These are phyloP conservation scores for Malurus splendens DNA, from an alignment of 2,797 vertebrate genomes.

Conservation along the genomic window DNA sequence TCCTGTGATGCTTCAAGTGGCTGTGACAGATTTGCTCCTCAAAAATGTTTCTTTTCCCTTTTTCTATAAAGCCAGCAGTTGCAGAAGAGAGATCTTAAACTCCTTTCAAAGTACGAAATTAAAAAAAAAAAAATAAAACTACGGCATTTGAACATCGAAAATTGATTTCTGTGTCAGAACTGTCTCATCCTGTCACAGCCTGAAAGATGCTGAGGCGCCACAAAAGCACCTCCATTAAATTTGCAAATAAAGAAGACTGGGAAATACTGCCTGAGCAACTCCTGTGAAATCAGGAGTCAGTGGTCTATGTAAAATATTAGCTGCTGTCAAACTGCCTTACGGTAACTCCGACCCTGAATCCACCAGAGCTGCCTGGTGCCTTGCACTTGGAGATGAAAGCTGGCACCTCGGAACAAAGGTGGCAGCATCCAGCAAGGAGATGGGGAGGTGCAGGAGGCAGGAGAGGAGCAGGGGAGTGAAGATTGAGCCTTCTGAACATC, in stretches of 20 bases:
- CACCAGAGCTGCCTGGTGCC: not conserved
- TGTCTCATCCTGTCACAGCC: not conserved
- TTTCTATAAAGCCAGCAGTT: not conserved
- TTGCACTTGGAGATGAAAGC: constrained; percentile 5
- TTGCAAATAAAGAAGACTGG: not conserved
- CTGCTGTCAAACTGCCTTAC: constrained; percentile 18
- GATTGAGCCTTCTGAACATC: constrained; percentile 16
- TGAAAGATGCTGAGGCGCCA: not conserved
- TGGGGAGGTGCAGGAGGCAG: not conserved
- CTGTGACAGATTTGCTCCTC: not conserved
- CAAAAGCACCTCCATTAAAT: constrained; percentile 7
- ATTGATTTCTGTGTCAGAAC: not conserved
- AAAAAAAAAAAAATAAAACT: not conserved
- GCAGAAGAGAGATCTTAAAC: not conserved
- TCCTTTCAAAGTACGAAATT: not conserved
- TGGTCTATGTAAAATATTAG: constrained; percentile 34
- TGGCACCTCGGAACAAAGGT: constrained; percentile 16
- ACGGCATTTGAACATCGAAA: accelerated
- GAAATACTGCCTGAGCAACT: not conserved
- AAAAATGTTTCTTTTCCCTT: not conserved
- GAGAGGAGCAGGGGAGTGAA: not conserved
- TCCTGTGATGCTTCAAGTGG: not conserved
- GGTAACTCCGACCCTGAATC: not conserved
- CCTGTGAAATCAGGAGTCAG: not conserved
- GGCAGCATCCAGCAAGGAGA: not conserved